Percentiles rank a stretch among this genome's conserved stretches.
Conservation (phyloP, 1,140 invertebrate species). For the Papilio helenus region DNA sequence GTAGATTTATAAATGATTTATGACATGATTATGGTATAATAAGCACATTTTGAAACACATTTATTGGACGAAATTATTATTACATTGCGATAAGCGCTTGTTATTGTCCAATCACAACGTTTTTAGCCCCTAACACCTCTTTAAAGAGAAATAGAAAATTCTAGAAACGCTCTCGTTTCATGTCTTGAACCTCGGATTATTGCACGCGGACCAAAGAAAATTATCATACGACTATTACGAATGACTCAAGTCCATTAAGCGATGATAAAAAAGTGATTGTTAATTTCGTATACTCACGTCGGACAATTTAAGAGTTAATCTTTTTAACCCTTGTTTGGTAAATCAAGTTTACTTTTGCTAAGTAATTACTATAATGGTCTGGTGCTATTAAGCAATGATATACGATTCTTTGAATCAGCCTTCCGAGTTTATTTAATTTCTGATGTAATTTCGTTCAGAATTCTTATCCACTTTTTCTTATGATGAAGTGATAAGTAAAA, state of each 20-base stretch:
- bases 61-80: background rate
- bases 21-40: background rate
- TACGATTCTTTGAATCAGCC: slow-evolving; percentile 1
- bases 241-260: background rate
- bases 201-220: background rate
- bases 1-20: background rate
- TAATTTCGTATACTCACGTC: background rate
- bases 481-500: background rate
- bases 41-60: background rate
- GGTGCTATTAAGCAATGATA: slow-evolving; percentile 1
- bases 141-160: too few species aligned
- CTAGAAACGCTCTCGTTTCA: too few species aligned
- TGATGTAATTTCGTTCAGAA: background rate
- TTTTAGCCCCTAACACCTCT: too few species aligned
- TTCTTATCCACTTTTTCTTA: background rate
- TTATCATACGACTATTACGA: background rate
- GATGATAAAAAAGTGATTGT: slow-evolving; percentile 11
- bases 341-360: slow-evolving; percentile 14
- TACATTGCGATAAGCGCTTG: background rate
- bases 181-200: too few species aligned
- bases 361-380: slow-evolving; percentile 1
- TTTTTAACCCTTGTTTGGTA: slow-evolving; percentile 11
- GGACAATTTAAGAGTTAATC: slow-evolving; percentile 18
- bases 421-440: background rate
- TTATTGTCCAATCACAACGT: too few species aligned